These are phyloP conservation scores for Coelopa frigida DNA, from an alignment of 1,140 invertebrate genomes.

Conservation along the genomic window DNA sequence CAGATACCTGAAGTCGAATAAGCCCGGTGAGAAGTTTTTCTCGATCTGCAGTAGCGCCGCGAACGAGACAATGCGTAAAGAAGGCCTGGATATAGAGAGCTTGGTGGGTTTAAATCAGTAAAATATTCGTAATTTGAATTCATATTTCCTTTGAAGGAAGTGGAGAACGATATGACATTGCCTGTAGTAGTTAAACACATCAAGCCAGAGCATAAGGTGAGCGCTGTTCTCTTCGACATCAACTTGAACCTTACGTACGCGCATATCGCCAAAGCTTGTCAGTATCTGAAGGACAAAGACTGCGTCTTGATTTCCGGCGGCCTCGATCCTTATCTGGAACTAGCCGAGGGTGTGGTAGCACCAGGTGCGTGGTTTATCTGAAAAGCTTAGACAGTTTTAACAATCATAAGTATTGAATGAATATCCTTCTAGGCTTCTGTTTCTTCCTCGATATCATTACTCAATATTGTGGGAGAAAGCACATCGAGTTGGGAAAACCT, in stretches of 20 bases:
- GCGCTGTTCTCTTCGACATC: slow-evolving; percentile 34
- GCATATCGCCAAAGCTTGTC: slow-evolving; percentile 30
- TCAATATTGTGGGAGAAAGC: too few species aligned
- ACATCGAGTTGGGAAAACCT: slow-evolving; percentile 50
- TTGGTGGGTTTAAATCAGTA: slow-evolving; percentile 20
- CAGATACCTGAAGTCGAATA: slow-evolving; percentile 27
- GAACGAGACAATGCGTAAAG: slow-evolving; percentile 33
- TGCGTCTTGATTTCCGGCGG: slow-evolving; percentile 29
- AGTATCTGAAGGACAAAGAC: slow-evolving; percentile 26
- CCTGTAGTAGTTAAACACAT: too few species aligned
- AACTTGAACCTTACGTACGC: slow-evolving; percentile 34
- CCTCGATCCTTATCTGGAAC: too few species aligned
- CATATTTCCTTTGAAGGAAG: too few species aligned
- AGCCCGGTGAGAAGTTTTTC: slow-evolving; percentile 22
- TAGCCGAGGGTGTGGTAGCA: too few species aligned
- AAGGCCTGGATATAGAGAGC: slow-evolving; percentile 30
- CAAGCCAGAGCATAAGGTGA: too few species aligned
- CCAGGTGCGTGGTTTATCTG: too few species aligned
- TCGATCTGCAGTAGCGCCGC: slow-evolving; percentile 30
- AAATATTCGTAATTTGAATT: background rate
- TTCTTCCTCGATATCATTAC: too few species aligned
- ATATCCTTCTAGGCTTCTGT: too few species aligned
- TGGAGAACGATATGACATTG: too few species aligned
- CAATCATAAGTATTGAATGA: too few species aligned
- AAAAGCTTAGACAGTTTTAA: too few species aligned